Base-by-base conservation (phyloP, 2,113 vertebrate species). In the Nerophis lumbriciformis region DNA sequence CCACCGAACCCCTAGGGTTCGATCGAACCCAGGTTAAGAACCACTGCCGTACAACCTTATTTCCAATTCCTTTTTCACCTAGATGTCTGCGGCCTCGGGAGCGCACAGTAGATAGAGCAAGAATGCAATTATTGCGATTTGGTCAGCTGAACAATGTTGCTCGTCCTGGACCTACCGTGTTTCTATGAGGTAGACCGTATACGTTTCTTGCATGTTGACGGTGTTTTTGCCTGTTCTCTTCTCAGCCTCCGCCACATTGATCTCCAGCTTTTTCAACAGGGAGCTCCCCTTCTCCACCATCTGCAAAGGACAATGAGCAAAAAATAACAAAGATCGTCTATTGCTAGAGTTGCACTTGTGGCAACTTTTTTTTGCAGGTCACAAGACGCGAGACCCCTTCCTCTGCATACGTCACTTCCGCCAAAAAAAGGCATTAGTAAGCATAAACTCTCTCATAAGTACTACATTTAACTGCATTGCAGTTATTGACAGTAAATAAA, bases 141-240 rank as follows among this genome's bases (percentile, higher is more conserved):
- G 21, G 1, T 52, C 19, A 10, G 6, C 48, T 16, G 42, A 45
- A 45, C 42, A 45, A 45, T 45, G 42, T 12, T 45, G 42, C 42
- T 45, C 1, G 12, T 45, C 42, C 4, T 4, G 12, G 42, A 45
- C 88, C 28, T 50, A 97, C 95, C 93, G 88, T 76, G 90, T 95
- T 84, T 97, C 95, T 78, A 97, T 91, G 83, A 97, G 94, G 87
- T 97, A 97, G 78, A 94, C 95, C 6, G 94, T 95, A 4, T 95
- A 96, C 0, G 91, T 95, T 88, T 97, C 95, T 71, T 94, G 94
- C 88, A 96, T 94, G 76, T 95, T 97, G 73, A 95, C 83, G 2
- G 93, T 88, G 75, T 94, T 96, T 80, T 93, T 94, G 74, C 94
- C 95, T 12, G 92, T 95, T 69, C 94, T 88, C 72, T 97, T 97